These are phyloP conservation scores for Podargus strigoides DNA, from an alignment of 2,797 vertebrate genomes.

Conservation along the genomic window DNA sequence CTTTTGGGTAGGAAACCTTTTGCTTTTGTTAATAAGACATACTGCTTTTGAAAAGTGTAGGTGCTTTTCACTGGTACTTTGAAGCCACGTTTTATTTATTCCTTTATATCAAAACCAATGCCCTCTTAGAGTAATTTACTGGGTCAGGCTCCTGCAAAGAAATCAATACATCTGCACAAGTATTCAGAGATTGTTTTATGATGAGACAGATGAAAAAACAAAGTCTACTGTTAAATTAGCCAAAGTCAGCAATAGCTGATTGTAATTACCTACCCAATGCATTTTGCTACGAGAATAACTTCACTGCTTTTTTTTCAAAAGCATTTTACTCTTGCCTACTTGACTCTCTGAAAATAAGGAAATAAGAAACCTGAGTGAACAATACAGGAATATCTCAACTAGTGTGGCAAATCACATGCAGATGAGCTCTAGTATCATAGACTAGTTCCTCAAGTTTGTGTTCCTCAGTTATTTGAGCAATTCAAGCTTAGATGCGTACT, in stretches of 20 bases:
- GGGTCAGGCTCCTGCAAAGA: not conserved
- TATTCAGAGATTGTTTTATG: not conserved
- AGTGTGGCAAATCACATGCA: not conserved
- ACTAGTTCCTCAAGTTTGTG: not conserved
- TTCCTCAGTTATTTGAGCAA: not conserved
- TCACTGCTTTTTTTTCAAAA: not conserved
- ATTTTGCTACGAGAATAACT: not conserved
- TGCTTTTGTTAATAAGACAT: not conserved
- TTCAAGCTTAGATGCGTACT: not conserved
- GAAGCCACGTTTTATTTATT: not conserved
- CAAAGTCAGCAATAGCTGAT: not conserved
- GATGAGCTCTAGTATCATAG: not conserved
- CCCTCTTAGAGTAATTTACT: not conserved
- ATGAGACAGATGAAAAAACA: not conserved
- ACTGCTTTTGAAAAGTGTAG: not conserved
- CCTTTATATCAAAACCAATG: not conserved
- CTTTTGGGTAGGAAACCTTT: not conserved
- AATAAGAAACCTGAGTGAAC: not conserved
- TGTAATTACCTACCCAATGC: not conserved
- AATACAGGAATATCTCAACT: not conserved
- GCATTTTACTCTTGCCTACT: not conserved
- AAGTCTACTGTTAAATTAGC: not conserved
- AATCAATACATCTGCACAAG: not conserved
- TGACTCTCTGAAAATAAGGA: not conserved
- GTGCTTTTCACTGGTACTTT: not conserved